Conservation (phyloP, 2,888 invertebrate genomes). For the Abscondita cerata region DNA sequence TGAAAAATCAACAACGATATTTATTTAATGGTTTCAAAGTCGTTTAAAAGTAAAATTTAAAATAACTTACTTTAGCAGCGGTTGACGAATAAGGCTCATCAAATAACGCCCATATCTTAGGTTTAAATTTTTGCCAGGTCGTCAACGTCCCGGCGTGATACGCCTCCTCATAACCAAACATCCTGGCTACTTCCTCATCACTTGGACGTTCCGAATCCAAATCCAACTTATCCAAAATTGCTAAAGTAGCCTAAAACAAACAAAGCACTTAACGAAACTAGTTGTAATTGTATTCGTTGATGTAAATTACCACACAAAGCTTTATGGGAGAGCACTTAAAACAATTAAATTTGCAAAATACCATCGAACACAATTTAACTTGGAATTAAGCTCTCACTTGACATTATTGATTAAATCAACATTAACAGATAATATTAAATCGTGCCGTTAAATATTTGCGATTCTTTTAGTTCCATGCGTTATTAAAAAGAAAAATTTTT, state of each 20-base stretch:
- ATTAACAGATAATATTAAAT: no score
- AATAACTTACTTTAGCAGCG: slow-evolving; percentile 79
- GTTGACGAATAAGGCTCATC: slow-evolving; percentile 96
- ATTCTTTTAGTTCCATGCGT: no score
- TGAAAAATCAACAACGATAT: not conserved
- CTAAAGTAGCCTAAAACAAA: slow-evolving; percentile 83
- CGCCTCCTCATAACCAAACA: slow-evolving; percentile 90
- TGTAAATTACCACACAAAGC: no score
- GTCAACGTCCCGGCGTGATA: slow-evolving; percentile 80
- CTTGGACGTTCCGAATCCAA: slow-evolving; percentile 90
- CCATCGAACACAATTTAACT: no score
- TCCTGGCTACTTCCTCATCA: slow-evolving; percentile 90
- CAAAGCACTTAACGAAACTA: not conserved
- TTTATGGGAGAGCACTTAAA: no score
- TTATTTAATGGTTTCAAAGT: no score
- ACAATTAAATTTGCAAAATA: no score
- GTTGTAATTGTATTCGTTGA: no score
- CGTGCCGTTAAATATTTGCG: no score
- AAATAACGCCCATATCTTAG: slow-evolving; percentile 93
- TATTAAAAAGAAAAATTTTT: no score
- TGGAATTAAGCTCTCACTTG: no score
- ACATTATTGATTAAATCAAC: no score
- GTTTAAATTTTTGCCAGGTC: slow-evolving; percentile 90
- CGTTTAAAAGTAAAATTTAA: not conserved
- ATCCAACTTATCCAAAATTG: slow-evolving; percentile 94